These are phyloP conservation scores for Ruditapes philippinarum DNA, from an alignment of 1,140 invertebrate genomes.

Conservation along the genomic window DNA sequence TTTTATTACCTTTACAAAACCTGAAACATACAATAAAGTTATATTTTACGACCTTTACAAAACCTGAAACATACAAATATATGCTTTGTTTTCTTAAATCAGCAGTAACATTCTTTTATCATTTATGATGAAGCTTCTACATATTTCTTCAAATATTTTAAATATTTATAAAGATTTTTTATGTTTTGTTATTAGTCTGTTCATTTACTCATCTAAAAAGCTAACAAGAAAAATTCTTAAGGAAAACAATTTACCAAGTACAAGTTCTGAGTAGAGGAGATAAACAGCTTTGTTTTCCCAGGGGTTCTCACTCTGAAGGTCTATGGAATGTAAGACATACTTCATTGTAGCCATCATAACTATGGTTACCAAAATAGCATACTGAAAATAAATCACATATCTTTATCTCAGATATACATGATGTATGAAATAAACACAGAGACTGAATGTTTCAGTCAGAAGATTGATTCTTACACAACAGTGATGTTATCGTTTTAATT, in stretches of 20 bases:
- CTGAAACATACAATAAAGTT: conserved; percentile 84
- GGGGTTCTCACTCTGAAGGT: conserved; percentile 97
- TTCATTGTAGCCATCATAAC: conserved; percentile 98
- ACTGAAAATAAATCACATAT: conserved; percentile 88
- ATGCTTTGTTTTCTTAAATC: too few relatives aligned
- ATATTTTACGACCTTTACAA: conserved; percentile 95
- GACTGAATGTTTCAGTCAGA: too few relatives aligned
- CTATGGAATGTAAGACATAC: conserved; percentile 97
- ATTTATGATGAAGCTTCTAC: too few relatives aligned
- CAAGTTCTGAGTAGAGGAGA: conserved; percentile 97
- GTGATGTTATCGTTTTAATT: too few relatives aligned
- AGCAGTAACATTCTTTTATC: too few relatives aligned
- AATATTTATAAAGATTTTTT: too few relatives aligned
- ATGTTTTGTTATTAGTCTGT: too few relatives aligned
- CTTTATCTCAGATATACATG: too few relatives aligned
- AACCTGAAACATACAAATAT: conserved; percentile 87
- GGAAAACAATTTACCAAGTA: conserved; percentile 92
- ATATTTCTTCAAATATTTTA: too few relatives aligned
- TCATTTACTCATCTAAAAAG: too few relatives aligned
- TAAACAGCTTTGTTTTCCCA: conserved; percentile 99
- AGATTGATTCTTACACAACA: too few relatives aligned
- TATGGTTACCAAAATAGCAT: conserved; percentile 98
- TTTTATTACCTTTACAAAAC: conserved; percentile 93
- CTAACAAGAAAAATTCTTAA: not conserved
- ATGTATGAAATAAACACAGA: too few relatives aligned